These are phyloP conservation scores for Melanerpes formicivorus DNA, from an alignment of 2,113 vertebrate species.

Conservation along the genomic window DNA sequence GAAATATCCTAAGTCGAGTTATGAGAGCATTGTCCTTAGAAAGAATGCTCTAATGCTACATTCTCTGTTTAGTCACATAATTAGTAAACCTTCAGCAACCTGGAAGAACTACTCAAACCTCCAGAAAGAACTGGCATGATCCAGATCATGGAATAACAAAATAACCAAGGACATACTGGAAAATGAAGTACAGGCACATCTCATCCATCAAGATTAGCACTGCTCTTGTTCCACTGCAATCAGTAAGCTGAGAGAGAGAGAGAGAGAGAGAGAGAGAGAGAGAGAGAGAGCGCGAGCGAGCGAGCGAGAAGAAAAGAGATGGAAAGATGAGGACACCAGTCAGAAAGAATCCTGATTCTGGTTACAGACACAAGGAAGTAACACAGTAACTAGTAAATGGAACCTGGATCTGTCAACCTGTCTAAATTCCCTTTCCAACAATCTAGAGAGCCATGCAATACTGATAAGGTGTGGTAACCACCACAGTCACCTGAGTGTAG, in stretches of 20 bases:
- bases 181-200: neutral
- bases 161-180: neutral
- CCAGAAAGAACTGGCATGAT: neutral
- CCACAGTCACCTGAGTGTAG: fast-evolving
- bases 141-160: neutral
- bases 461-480: neutral
- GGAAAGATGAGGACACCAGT: neutral
- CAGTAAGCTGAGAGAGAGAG: neutral
- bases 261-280: too few relatives aligned
- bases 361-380: neutral
- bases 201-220: neutral
- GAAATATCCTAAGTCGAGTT: neutral
- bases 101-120: neutral
- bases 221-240: neutral
- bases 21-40: constrained; percentile 26
- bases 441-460: fast-evolving
- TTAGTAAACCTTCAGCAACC: constrained; percentile 43
- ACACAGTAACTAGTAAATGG: neutral
- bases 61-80: constrained; percentile 22
- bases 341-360: neutral
- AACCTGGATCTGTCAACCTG: neutral
- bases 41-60: constrained; percentile 10
- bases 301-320: neutral
- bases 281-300: too few relatives aligned
- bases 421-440: neutral